These are phyloP conservation scores for Belonocnema kinseyi DNA, from an alignment of 1,140 invertebrate species.

Conservation along the genomic window DNA sequence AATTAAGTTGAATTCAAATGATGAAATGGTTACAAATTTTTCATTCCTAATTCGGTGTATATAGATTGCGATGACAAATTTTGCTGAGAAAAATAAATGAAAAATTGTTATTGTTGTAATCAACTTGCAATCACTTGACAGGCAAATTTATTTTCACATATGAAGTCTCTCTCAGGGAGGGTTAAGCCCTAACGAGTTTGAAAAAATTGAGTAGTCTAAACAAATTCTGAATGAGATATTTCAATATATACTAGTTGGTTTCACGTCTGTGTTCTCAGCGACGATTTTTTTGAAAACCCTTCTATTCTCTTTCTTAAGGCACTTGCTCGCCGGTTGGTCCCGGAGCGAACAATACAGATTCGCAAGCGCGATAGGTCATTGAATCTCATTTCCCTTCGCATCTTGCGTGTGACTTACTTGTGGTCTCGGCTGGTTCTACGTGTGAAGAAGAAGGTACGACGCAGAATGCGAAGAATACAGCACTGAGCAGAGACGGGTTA, in stretches of 20 bases:
- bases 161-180: background rate
- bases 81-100: no score
- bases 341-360: constrained; percentile 29
- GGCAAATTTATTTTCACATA: no score
- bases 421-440: constrained; percentile 41
- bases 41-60: no score
- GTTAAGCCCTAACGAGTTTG: constrained; percentile 2
- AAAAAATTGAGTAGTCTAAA: background rate
- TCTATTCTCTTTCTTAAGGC: constrained; percentile 29
- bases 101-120: no score
- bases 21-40: no score
- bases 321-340: background rate
- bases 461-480: constrained; percentile 42
- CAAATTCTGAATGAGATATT: constrained; percentile 16
- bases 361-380: constrained; percentile 36
- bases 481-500: constrained; percentile 35
- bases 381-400: constrained; percentile 49
- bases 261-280: constrained; percentile 25
- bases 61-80: no score
- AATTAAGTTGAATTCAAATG: no score
- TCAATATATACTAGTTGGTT: constrained; percentile 14
- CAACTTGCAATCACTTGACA: no score
- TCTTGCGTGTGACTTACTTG: constrained; percentile 48
- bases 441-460: constrained; percentile 41
- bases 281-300: constrained; percentile 6